Evolutionary conservation across 1,140 invertebrate genomes (phyloP).

Genomic region (Pogonus chalceus): DNA sequence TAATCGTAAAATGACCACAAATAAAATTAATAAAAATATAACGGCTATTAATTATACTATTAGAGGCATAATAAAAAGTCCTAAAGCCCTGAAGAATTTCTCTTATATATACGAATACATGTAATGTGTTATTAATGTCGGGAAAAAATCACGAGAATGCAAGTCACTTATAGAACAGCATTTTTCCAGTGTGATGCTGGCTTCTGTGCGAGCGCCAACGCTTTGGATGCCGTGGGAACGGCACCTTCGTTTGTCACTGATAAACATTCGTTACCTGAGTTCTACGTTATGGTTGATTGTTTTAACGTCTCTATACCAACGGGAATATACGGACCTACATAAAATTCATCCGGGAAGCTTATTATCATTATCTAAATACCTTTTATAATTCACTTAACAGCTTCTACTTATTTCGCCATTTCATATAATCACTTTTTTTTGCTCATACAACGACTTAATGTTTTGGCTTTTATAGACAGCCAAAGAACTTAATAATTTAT

Average conservation of each 20-base stretch:
- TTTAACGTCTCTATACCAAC: not conserved
- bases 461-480: too few species aligned
- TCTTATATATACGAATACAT: not conserved
- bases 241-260: not conserved
- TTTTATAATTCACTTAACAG: too few species aligned
- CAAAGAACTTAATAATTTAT: too few species aligned
- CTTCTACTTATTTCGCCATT: too few species aligned
- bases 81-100: not conserved
- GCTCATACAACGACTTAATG: too few species aligned
- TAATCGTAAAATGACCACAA: not conserved
- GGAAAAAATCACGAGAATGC: not conserved
- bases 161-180: not conserved
- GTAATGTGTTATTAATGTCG: not conserved
- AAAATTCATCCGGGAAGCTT: too few species aligned
- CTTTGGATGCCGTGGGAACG: not conserved
- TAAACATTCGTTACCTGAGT: not conserved
- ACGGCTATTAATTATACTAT: not conserved
- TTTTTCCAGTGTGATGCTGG: not conserved
- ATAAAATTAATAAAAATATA: not conserved
- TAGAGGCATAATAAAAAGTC: not conserved
- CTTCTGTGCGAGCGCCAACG: not conserved
- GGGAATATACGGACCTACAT: not conserved
- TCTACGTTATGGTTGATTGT: not conserved
- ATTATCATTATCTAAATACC: too few species aligned
- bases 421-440: too few species aligned